phyloP scores from a whole-genome alignment of 2,797 vertebrate species.

The Pristis pectinata region DNA sequence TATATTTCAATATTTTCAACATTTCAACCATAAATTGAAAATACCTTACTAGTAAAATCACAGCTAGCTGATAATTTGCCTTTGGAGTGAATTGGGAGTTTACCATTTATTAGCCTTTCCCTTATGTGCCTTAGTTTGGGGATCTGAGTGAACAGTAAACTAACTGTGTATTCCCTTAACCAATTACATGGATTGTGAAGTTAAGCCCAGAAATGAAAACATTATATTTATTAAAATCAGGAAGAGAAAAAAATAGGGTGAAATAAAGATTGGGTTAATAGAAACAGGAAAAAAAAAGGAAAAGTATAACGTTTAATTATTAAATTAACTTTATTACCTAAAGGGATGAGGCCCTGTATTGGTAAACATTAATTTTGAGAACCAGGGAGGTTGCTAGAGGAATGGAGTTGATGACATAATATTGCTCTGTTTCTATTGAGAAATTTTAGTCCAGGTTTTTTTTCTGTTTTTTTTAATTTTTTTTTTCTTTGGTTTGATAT shows the following conservation, averaged over 20 bases:
- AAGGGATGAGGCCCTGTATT: background rate
- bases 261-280: background rate
- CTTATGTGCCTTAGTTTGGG: background rate
- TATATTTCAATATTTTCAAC: no score
- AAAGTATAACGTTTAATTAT: no score
- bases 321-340: background rate
- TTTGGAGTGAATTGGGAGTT: background rate
- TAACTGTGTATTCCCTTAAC: background rate
- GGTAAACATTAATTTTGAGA: background rate
- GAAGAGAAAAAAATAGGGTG: background rate
- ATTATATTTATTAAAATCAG: background rate
- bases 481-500: no score
- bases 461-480: no score
- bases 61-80: background rate
- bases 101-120: background rate
- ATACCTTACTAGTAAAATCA: background rate
- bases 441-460: no score
- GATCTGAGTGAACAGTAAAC: background rate
- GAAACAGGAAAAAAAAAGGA: background rate
- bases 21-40: background rate
- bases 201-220: background rate
- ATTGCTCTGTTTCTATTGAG: no score
- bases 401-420: no score
- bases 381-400: background rate
- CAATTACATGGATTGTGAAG: background rate